Evolutionary conservation across 92 coral and sea anemone genomes (phyloP), one percentile per base, ranked within the genome.

Genomic region (Phenganax subtilis): DNA sequence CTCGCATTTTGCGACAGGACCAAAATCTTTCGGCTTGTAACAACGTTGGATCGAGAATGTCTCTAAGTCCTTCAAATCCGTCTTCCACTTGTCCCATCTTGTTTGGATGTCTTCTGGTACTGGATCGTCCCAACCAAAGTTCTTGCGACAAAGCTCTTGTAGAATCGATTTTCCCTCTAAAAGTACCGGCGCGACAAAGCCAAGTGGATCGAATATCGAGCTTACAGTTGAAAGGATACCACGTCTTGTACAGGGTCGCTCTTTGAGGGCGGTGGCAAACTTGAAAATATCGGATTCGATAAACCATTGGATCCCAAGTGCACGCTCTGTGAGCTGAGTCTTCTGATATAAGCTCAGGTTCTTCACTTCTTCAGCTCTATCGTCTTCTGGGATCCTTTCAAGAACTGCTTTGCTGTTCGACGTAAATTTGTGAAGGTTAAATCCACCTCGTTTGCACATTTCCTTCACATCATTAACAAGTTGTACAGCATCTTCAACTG

Each of bases 131-230:
- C 91, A 88, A 27, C 69, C 88, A 2, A 85, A 31, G 85, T 70
- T 37, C 27, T 82, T 73, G n/a, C 61, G 25, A 44, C 89, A 86
- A 53, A 82, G 86, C 25, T 75, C 72, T 68, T 82, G 86, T 16
- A 86, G 60, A 12, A 86, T 82, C 12, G 71, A 56, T 6, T 82
- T 82, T 55, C 91, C 88, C 63, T 88, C 83, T 51, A 88, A 72
- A 31, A 86, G 54, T 16, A 88, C 81, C 29, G 88, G 91, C 0
- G 88, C 88, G 1, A 85, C 87, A 61, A 88, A 88, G 15, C 88
- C 89, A 7, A 88, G 74, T 7, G 91, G 87, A 60, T 86, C 89
- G 72, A 52, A 86, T 60, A 60, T 60, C 15, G 0, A 60, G 17
- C 7, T 60, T 27, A 60, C 66, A 6, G 66, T 60, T n/a, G 90